These are phyloP conservation scores for Trichogramma evanescens DNA, from an alignment of 2,888 invertebrate genomes.

Conservation along the genomic window DNA sequence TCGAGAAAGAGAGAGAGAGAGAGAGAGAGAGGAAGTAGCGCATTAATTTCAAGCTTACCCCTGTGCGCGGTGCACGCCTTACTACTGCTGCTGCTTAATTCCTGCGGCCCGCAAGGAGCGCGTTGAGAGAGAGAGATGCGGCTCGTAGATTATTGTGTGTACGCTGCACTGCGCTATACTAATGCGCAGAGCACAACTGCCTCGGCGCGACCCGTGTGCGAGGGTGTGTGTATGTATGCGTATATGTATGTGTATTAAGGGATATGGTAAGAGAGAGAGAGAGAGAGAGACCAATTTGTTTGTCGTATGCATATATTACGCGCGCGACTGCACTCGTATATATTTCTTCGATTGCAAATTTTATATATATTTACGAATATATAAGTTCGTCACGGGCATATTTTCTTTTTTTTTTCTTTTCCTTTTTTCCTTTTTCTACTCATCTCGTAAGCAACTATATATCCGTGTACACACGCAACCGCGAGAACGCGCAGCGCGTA, in stretches of 20 bases:
- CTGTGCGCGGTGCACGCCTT: constrained; percentile 25
- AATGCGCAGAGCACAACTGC: no score
- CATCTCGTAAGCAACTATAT: no score
- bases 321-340: background rate
- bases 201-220: no score
- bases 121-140: background rate
- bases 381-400: no score
- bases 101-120: no score
- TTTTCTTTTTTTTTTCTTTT: background rate
- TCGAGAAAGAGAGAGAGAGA: constrained; percentile 1
- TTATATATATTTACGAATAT: no score
- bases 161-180: no score
- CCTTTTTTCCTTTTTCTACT: no score
- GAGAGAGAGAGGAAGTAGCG: constrained; percentile 36
- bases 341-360: background rate
- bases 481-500: no score
- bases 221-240: background rate
- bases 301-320: constrained; percentile 35
- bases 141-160: background rate
- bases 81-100: constrained; percentile 25
- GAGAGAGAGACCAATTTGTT: constrained; percentile 39
- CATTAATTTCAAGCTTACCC: constrained; percentile 42
- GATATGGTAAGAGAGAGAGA: constrained; percentile 21
- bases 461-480: no score
- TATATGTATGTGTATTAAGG: constrained; percentile 23